Conservation (phyloP, 1,140 invertebrate genomes). For the Pectinophora gossypiella region DNA sequence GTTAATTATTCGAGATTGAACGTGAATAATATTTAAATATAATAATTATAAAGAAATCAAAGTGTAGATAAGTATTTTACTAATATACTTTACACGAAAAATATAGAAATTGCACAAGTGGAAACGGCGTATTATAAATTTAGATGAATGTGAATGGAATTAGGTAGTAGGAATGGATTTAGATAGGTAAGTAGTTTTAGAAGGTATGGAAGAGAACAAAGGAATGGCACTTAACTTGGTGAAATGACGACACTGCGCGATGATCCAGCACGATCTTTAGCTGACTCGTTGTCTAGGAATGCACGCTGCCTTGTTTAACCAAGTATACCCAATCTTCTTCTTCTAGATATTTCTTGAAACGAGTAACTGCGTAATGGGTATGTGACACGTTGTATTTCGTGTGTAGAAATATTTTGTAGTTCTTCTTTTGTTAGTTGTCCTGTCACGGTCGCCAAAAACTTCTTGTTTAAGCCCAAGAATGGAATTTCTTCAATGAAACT, state of each 20-base stretch:
- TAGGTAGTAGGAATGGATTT: background rate
- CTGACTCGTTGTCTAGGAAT: background rate
- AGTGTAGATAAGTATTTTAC: background rate
- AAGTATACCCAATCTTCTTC: background rate
- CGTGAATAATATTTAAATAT: too few species aligned
- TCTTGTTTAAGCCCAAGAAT: too few species aligned
- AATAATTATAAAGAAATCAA: too few species aligned
- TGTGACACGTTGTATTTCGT: background rate
- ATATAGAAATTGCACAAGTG: background rate
- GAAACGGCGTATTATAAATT: background rate
- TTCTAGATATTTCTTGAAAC: background rate
- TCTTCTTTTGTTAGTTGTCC: background rate
- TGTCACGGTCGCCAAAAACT: conserved; percentile 5
- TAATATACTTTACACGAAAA: background rate
- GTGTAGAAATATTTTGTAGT: background rate
- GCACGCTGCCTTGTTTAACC: background rate
- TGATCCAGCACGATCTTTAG: background rate
- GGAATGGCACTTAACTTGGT: background rate
- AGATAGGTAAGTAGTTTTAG: background rate
- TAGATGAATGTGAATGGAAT: background rate
- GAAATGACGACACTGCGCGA: background rate
- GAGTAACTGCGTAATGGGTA: background rate
- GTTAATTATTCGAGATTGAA: too few species aligned
- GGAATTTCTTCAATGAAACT: too few species aligned
- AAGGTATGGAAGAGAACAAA: background rate